Conservation (phyloP, 2,797 vertebrate genomes). For the Spea hammondii region DNA sequence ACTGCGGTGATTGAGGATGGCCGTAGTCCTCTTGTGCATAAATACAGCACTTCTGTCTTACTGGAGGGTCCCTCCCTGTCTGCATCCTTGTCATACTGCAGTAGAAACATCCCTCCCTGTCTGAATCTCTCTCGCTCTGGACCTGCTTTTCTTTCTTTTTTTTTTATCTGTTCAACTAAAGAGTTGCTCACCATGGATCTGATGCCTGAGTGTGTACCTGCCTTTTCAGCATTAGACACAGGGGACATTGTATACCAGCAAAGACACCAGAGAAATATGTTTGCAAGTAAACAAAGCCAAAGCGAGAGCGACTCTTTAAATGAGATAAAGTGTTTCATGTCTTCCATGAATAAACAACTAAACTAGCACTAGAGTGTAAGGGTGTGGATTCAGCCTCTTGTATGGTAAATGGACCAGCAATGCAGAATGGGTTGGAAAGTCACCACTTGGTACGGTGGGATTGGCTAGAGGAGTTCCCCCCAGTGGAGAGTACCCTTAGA, state of each 20-base stretch:
- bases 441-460: too few species aligned
- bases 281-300: too few species aligned
- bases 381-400: too few species aligned
- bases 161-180: not conserved
- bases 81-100: conserved; percentile 27
- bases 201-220: not conserved
- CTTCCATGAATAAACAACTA: too few species aligned
- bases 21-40: conserved; percentile 9
- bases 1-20: conserved; percentile 3
- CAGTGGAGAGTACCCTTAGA: too few species aligned
- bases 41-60: conserved; percentile 2
- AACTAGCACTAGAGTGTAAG: too few species aligned
- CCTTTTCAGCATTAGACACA: not conserved
- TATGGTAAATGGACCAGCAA: too few species aligned
- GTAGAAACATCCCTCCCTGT: conserved; percentile 29
- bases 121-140: conserved; percentile 13
- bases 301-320: too few species aligned
- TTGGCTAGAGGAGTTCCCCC: too few species aligned
- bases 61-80: conserved; percentile 46
- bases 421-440: too few species aligned
- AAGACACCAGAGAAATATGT: too few species aligned
- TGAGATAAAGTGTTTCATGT: too few species aligned
- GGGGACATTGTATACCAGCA: not conserved
- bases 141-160: not conserved
- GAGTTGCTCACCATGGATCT: not conserved